These are phyloP conservation scores for Phortica magna DNA, from an alignment of 2,888 invertebrate genomes.

Conservation along the genomic window DNA sequence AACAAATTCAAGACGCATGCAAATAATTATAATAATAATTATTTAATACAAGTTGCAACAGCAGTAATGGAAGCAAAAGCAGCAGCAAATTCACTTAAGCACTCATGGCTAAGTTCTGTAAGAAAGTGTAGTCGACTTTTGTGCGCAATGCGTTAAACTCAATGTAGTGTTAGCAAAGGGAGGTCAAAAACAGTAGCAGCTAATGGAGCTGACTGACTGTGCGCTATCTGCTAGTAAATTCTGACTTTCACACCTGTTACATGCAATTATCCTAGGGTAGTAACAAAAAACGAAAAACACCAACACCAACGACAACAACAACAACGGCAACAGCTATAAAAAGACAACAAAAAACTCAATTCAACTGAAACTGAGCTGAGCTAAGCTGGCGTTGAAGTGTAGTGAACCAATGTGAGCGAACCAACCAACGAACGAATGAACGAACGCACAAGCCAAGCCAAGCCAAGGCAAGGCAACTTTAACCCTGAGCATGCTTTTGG, in stretches of 20 bases:
- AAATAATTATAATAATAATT: slow-evolving; percentile 57
- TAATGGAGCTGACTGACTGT: not conserved
- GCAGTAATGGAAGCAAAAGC: not conserved
- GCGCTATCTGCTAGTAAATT: slow-evolving; percentile 54
- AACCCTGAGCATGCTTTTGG: slow-evolving; percentile 49
- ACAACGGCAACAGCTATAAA: slow-evolving; percentile 52
- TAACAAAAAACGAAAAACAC: slow-evolving; percentile 7
- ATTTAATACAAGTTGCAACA: slow-evolving; percentile 44
- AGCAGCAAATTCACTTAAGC: slow-evolving; percentile 27
- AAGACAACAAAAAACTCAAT: slow-evolving; percentile 32
- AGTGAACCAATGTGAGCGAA: not conserved
- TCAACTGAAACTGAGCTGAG: not conserved
- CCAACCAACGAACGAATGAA: too few relatives aligned
- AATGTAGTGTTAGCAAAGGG: slow-evolving; percentile 49
- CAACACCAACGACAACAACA: too few relatives aligned
- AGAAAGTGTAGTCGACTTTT: slow-evolving; percentile 36
- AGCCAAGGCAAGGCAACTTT: too few relatives aligned
- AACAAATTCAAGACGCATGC: slow-evolving; percentile 3
- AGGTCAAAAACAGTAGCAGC: not conserved
- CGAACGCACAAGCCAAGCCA: too few relatives aligned
- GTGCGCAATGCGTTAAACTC: slow-evolving; percentile 44
- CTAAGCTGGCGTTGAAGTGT: not conserved
- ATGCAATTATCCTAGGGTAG: slow-evolving; percentile 64
- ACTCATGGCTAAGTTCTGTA: not conserved
- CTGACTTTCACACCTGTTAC: slow-evolving; percentile 72